A percentile compares a stretch with the other conserved stretches of the same genome.
Conservation (phyloP, 2,888 invertebrate species). For the Amphipyra berbera region DNA sequence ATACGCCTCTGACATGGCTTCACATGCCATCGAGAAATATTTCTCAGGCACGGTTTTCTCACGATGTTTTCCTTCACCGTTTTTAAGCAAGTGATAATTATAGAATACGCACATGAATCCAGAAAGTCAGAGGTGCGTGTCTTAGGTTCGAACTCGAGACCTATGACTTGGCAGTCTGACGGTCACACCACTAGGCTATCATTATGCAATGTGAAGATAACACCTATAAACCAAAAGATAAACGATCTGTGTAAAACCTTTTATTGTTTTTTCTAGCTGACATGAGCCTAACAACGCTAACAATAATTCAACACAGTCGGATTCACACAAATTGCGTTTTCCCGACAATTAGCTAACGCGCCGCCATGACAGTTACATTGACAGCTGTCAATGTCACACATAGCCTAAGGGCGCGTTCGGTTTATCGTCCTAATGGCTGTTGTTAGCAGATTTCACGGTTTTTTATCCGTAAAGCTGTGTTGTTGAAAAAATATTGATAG, state of each 20-base stretch:
- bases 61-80: too few species aligned
- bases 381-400: constrained; percentile 59
- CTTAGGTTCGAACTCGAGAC: too few species aligned
- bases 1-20: too few species aligned
- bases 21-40: too few species aligned
- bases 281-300: constrained; percentile 11
- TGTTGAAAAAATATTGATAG: background rate
- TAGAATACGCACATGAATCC: too few species aligned
- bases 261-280: constrained; percentile 14
- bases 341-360: constrained; percentile 53
- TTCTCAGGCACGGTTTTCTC: too few species aligned
- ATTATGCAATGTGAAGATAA: too few species aligned
- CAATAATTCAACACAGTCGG: constrained; percentile 31
- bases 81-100: too few species aligned
- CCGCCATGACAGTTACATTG: constrained; percentile 54
- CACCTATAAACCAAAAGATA: too few species aligned
- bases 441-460: constrained; percentile 7
- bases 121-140: too few species aligned
- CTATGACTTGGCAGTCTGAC: too few species aligned
- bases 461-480: background rate
- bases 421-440: constrained; percentile 24
- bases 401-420: constrained; percentile 25
- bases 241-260: background rate
- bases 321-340: constrained; percentile 48
- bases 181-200: too few species aligned